Evolutionary conservation across 1,140 invertebrate species (phyloP), one percentile per base, ranked within the genome.

Genomic region (Ceratosolen fusciceps): DNA sequence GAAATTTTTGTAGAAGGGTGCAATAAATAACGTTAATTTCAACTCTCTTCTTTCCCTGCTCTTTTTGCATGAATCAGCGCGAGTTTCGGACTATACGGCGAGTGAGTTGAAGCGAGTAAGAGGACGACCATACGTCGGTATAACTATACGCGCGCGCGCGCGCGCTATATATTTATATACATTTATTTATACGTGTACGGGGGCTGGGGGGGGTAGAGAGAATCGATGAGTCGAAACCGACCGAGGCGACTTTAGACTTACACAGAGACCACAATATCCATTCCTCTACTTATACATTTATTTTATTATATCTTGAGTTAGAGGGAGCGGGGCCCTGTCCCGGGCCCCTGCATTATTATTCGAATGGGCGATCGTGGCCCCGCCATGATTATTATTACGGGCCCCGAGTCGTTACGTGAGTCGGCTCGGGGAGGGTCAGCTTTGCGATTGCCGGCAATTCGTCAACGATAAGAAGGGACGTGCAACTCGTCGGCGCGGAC

Each of bases 1-100:
- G n/a, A 60, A 62, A 62, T 43, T 26, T 62, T 74, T 62, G 34
- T 31, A 34, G 37, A 74, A 26, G 72, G 56, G 37, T 47, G 56
- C 56, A 60, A 62, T 60, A 74, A 74, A 74, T 74, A 56, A 56
- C 71, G 43, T 54, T 71, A 71, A 71, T 49, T 52, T 71, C 71
- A n/a, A 58, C 49, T 58, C 31, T 56, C 29, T 26, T 37, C 29
- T 34, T 24, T 26, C 29, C n/a, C n/a, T 47, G 21, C 29, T 34
- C 70, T 70, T 71, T 49, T 71, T 67, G 62, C 31, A 68, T 76
- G 74, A 68, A 76, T 67, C 58, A 74, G 73, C 58, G 10, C 19
- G 72, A 58, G 39, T 29, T 58, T 43, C 34, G 26, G n/a, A 19
- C 52, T 10, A 31, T 12, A 43, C 39, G 39, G 39, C 5, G 39